Percentiles rank a stretch among this genome's conserved stretches.
phyloP scores from a whole-genome alignment of 92 coral and sea anemone species.

The Porites cylindrica region DNA sequence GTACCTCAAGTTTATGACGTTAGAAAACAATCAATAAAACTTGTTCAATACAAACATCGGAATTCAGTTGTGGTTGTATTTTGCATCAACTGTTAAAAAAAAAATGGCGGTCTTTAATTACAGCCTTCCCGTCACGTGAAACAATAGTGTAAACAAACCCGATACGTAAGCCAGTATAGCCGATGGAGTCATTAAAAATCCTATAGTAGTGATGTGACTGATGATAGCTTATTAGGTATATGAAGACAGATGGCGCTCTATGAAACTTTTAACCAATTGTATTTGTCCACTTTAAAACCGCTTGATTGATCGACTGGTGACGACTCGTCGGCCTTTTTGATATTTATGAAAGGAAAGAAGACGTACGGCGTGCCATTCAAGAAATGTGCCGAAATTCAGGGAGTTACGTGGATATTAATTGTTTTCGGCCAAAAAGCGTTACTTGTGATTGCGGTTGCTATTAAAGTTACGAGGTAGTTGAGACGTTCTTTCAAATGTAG shows the following conservation, averaged over 20 bases:
- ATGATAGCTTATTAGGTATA: background rate
- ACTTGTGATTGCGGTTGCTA: too few relatives aligned
- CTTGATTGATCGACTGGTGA: slow-evolving; percentile 11
- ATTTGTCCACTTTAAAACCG: background rate
- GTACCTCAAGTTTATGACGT: slow-evolving; percentile 4
- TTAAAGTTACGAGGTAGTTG: too few relatives aligned
- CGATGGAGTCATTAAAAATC: slow-evolving; percentile 15
- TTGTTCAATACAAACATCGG: slow-evolving; percentile 2
- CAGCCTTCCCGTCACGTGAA: background rate
- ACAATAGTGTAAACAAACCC: slow-evolving; percentile 22
- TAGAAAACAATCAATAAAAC: background rate
- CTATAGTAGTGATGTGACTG: background rate
- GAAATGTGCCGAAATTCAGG: too few relatives aligned
- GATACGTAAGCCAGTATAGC: background rate
- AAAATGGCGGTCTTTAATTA: slow-evolving; percentile 25
- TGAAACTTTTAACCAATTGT: background rate
- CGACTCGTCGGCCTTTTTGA: slow-evolving; percentile 18
- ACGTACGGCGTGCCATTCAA: too few relatives aligned
- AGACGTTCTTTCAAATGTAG: too few relatives aligned
- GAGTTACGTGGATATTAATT: too few relatives aligned
- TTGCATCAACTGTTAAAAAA: slow-evolving; percentile 1
- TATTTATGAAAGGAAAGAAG: too few relatives aligned
- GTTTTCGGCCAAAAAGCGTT: too few relatives aligned
- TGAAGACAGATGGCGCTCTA: background rate
- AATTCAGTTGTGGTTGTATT: slow-evolving; percentile 21